These are phyloP conservation scores for Microcebus griseorufus DNA, from an alignment of 2,113 vertebrate species.

Conservation along the genomic window DNA sequence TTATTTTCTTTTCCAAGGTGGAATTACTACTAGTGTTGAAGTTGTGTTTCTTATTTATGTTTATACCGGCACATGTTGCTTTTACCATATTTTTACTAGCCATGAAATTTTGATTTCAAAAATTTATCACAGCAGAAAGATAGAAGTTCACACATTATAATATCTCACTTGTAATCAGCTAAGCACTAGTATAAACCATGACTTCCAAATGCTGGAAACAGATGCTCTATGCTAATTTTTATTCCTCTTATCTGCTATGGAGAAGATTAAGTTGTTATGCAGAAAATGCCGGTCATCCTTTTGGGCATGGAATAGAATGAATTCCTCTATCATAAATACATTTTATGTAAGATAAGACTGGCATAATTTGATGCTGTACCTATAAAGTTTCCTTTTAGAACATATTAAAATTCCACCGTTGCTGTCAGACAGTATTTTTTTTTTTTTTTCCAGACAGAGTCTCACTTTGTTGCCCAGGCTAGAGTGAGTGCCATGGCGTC, in stretches of 20 bases:
- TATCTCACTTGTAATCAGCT: not conserved
- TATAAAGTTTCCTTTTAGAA: not conserved
- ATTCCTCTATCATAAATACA: not conserved
- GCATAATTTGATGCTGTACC: not conserved
- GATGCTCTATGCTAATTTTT: slow-evolving; percentile 29
- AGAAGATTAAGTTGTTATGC: slow-evolving; percentile 13
- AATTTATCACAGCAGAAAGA: not conserved
- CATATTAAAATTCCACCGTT: not conserved
- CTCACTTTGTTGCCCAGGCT: no score
- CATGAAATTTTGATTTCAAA: not conserved
- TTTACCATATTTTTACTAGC: not conserved
- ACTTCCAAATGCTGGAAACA: not conserved
- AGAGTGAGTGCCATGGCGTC: no score
- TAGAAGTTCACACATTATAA: not conserved
- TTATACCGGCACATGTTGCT: not conserved
- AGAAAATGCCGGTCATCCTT: not conserved
- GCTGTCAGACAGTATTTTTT: not conserved
- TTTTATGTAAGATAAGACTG: not conserved
- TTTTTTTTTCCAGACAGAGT: no score
- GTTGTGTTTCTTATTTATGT: not conserved
- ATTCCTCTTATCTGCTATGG: not conserved
- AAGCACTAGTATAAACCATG: not conserved
- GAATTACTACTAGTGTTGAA: not conserved
- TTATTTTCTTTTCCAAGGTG: not conserved
- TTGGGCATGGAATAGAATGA: not conserved